These are phyloP conservation scores for Streptopelia turtur DNA, from an alignment of 2,797 vertebrate genomes.

Conservation along the genomic window DNA sequence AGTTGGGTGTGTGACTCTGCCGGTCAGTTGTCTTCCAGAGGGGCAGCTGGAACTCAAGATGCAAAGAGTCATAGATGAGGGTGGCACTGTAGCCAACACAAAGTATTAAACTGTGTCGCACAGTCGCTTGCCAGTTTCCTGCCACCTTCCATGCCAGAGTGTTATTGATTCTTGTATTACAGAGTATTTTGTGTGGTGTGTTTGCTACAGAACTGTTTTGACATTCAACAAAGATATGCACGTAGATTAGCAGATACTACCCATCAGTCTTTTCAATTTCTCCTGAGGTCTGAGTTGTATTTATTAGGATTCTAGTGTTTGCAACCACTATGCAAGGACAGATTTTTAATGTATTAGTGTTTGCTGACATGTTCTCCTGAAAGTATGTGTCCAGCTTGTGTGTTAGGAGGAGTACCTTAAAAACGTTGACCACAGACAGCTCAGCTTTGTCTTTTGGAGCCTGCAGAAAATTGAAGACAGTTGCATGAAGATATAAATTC, in stretches of 20 bases:
- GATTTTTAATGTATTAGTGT: background rate
- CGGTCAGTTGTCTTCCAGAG: background rate
- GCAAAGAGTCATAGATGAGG: background rate
- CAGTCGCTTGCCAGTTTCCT: background rate
- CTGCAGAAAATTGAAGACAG: background rate
- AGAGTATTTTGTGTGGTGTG: background rate
- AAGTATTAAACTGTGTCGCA: background rate
- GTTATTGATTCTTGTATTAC: background rate
- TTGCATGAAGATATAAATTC: background rate
- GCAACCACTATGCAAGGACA: background rate
- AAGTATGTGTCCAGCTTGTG: background rate
- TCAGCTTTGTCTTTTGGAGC: background rate
- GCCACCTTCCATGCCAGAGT: background rate
- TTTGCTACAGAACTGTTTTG: background rate
- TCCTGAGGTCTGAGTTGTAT: background rate
- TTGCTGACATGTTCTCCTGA: background rate
- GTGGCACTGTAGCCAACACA: background rate
- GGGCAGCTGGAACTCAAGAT: background rate
- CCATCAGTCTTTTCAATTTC: background rate
- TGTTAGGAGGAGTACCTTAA: background rate
- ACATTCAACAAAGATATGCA: background rate
- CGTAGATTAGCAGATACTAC: background rate
- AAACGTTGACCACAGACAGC: background rate
- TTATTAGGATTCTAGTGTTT: background rate
- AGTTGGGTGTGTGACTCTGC: background rate